Evolutionary conservation across 1,140 invertebrate species (phyloP).

Genomic region (Trinorchestia longiramus): DNA sequence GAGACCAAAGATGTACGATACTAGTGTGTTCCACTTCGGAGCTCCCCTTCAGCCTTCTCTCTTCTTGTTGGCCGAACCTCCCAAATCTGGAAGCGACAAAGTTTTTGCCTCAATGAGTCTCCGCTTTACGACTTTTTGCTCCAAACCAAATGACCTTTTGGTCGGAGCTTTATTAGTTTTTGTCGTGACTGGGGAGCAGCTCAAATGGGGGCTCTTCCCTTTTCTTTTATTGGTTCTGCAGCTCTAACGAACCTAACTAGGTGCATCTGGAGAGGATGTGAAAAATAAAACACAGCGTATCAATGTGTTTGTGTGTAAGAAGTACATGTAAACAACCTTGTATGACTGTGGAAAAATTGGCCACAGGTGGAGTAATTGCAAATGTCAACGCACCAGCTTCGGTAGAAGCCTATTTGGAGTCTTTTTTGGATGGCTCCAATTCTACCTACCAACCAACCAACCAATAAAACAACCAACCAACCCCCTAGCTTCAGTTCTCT

Average conservation of each 20-base stretch:
- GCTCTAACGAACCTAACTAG: neutral
- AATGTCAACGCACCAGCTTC: neutral
- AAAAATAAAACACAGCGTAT: neutral
- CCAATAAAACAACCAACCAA: no score
- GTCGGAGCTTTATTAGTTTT: conserved; percentile 51
- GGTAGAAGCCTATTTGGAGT: no score
- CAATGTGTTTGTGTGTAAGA: neutral
- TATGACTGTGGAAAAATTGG: neutral
- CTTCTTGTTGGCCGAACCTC: neutral
- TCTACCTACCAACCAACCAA: no score
- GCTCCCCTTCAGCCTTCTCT: neutral
- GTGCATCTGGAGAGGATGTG: neutral
- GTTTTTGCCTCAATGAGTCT: conserved; percentile 51
- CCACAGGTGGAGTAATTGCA: neutral
- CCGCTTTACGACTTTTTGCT: conserved; percentile 50
- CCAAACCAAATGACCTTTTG: conserved; percentile 52
- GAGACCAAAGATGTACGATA: neutral
- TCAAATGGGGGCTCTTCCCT: neutral
- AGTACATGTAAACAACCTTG: neutral
- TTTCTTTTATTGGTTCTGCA: conserved; percentile 1
- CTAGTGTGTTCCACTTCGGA: neutral
- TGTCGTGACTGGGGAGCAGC: conserved; percentile 7
- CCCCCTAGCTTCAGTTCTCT: no score
- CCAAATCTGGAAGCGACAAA: conserved; percentile 51
- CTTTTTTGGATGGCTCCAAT: no score